phyloP scores from a whole-genome alignment of 2,113 vertebrate genomes.

The Dipodomys ordii region DNA sequence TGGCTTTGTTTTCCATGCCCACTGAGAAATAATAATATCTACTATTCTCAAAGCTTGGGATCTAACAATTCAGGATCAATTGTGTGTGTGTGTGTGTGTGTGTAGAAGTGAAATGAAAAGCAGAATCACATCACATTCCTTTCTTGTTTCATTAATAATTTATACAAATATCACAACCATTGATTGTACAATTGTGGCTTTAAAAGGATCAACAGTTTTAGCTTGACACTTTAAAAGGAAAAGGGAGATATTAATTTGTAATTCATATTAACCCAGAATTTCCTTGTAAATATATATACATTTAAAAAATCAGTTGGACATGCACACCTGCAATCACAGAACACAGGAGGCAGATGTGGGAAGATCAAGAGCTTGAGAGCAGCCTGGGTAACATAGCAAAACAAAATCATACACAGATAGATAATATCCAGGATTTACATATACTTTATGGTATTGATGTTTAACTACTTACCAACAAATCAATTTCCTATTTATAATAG shows the following conservation, averaged over 20 bases:
- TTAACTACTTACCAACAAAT: constrained; percentile 69
- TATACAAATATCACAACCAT: constrained; percentile 29
- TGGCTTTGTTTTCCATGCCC: neutral
- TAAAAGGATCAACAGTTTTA: constrained; percentile 36
- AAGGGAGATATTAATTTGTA: constrained; percentile 38
- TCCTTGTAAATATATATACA: constrained; percentile 54
- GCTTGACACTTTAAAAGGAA: constrained; percentile 11
- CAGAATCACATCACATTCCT: constrained; percentile 55
- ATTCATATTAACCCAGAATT: constrained; percentile 38
- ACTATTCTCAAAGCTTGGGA: neutral
- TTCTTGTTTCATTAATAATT: constrained; percentile 61
- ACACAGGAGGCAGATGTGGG: too few species aligned
- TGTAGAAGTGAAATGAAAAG: constrained; percentile 37
- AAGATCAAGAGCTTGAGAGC: too few species aligned
- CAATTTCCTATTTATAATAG: constrained; percentile 43
- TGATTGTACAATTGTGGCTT: constrained; percentile 29
- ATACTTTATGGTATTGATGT: constrained; percentile 47
- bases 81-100: neutral
- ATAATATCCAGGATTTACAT: constrained; percentile 46
- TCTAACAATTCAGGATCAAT: constrained; percentile 37
- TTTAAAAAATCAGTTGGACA: neutral
- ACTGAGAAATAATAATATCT: constrained; percentile 30
- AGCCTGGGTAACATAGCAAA: too few species aligned
- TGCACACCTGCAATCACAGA: too few species aligned
- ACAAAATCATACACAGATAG: neutral